phyloP scores from a whole-genome alignment of 2,888 invertebrate species.

The Epinotia nisella region DNA sequence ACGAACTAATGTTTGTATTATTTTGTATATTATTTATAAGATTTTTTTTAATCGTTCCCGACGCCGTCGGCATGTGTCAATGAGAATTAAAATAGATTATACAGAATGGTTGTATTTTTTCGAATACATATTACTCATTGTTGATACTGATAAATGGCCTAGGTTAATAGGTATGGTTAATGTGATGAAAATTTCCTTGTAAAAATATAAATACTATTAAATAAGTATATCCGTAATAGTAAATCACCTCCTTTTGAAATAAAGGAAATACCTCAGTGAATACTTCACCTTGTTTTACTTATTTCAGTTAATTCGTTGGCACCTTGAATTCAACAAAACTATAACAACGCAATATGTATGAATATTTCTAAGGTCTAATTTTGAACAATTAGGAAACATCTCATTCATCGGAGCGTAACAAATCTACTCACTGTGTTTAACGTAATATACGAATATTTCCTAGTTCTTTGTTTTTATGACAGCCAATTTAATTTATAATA shows the following conservation, averaged over 20 bases:
- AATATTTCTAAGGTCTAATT: slow-evolving; percentile 11
- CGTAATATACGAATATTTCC: slow-evolving; percentile 17
- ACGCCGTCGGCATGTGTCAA: slow-evolving; percentile 65
- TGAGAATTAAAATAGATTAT: slow-evolving; percentile 72
- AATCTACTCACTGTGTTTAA: neutral
- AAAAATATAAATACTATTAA: slow-evolving; percentile 83
- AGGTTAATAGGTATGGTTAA: slow-evolving; percentile 78
- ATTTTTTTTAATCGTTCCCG: slow-evolving; percentile 72
- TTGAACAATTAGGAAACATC: slow-evolving; percentile 28
- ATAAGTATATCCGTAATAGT: slow-evolving; percentile 83
- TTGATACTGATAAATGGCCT: slow-evolving; percentile 81
- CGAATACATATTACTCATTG: slow-evolving; percentile 76
- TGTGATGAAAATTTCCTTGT: slow-evolving; percentile 84
- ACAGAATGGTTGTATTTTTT: slow-evolving; percentile 83
- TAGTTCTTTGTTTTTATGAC: slow-evolving; percentile 6
- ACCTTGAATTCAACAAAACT: slow-evolving; percentile 23
- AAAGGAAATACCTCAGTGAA: slow-evolving; percentile 83
- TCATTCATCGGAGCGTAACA: slow-evolving; percentile 22
- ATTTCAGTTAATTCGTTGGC: slow-evolving; percentile 36
- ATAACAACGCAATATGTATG: neutral
- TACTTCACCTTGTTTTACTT: slow-evolving; percentile 74
- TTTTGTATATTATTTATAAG: slow-evolving; percentile 85
- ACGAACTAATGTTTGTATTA: slow-evolving; percentile 81
- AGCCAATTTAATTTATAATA: slow-evolving; percentile 9
- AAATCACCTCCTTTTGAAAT: slow-evolving; percentile 83